Base-by-base conservation (phyloP, 2,797 vertebrate species). In the Notolabrus celidotus region DNA sequence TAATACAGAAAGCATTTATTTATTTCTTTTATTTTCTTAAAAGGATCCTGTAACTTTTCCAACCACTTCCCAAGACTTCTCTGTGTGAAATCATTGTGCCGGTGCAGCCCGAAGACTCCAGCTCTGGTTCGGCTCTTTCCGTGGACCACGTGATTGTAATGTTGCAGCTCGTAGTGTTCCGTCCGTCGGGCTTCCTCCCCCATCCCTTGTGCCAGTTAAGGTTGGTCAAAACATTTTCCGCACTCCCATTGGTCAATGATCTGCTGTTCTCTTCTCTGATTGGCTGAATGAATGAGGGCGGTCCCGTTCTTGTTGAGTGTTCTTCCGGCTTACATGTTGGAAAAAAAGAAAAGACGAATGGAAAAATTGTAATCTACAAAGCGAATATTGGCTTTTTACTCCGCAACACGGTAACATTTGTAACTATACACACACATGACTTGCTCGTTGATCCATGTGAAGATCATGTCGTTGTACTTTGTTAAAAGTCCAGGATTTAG, bases 331-430 rank as follows among this genome's bases (percentile, higher is more conserved):
- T 93, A 87, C 80, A 90, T 93, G 87, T 91, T 87, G 86, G 80
- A 86, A 90, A 92, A 92, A 90, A 89, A 93, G 85, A 86, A 89
- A 92, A 93, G 88, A 91, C 93, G 91, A 88, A 92, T 93, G 92
- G 92, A 91, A 92, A 92, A 91, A 84, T 75, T 84, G 64, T 86
- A 86, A 92, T 89, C 90, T 71, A 76, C 33, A 73, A 77, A 92
- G 79, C 75, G 72, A 89, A 74, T 36, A 71, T 56, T 86, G 66
- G 73, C 20, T 69, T 67, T 41, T 82, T 72, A 85, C 61, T 84
- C 60, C 29, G 16, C 34, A 29, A 80, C 77, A 93, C 84, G 92
- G 92, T 91, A 91, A 90, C 8, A 29, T 47, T 8, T 65, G 33
- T 58, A 53, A 34, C 52, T 34, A 46, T 1, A 10, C 55, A 12